These are phyloP conservation scores for Lota lota DNA, from an alignment of 2,113 vertebrate species.

Conservation along the genomic window DNA sequence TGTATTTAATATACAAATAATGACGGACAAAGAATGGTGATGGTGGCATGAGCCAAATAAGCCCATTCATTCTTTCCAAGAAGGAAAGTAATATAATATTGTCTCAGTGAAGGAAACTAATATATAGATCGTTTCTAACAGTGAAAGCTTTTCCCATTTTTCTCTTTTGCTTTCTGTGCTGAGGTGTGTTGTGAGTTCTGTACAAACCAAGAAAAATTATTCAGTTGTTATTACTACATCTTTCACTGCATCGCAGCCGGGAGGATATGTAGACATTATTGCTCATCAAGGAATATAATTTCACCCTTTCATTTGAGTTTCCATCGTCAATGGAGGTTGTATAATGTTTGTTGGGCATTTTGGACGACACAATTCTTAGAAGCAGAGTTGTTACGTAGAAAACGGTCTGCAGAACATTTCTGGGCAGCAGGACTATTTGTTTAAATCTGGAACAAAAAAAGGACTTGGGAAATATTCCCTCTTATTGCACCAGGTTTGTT, in stretches of 20 bases:
- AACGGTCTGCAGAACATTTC: constrained; percentile 38
- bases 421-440: constrained; percentile 54
- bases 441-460: constrained; percentile 37
- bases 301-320: background rate
- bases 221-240: no score
- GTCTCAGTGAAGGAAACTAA: no score
- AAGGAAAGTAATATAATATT: no score
- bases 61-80: no score
- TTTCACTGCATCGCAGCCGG: background rate
- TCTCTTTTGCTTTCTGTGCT: no score
- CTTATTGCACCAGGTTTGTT: constrained; percentile 49
- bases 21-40: no score
- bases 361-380: constrained; percentile 51
- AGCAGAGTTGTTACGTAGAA: constrained; percentile 55
- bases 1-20: no score
- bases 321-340: constrained; percentile 17
- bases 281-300: background rate
- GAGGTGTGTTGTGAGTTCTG: no score
- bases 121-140: no score
- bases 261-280: background rate
- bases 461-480: constrained; percentile 50
- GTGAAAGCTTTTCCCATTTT: no score
- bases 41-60: no score
- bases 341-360: constrained; percentile 34
- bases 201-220: no score